Percentiles rank a stretch among this genome's conserved stretches.
Conservation (phyloP, 2,113 vertebrate species). For the Muscicapa adusta region DNA sequence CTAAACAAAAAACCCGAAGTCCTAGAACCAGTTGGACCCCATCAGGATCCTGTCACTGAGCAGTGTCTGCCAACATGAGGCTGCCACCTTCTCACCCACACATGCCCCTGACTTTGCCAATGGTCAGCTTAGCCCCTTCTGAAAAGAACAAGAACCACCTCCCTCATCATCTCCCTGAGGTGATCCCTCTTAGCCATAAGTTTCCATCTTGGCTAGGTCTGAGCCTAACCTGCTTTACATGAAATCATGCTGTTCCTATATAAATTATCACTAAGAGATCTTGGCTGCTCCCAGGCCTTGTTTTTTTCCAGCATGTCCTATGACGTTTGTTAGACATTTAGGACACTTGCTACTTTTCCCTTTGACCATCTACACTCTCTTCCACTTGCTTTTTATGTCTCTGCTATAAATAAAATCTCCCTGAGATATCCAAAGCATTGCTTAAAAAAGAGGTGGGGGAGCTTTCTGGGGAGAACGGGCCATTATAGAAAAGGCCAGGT, state of each 20-base stretch:
- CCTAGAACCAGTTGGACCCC: neutral
- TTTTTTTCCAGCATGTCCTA: neutral
- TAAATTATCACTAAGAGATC: neutral
- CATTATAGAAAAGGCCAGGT: conserved; percentile 73
- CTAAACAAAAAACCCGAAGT: neutral
- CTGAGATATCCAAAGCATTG: conserved; percentile 14
- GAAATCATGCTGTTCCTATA: neutral
- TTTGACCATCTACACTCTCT: conserved; percentile 16
- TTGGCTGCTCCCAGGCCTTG: neutral
- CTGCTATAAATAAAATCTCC: conserved; percentile 47
- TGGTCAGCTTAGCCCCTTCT: neutral
- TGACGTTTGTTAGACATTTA: neutral
- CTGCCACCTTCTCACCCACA: neutral
- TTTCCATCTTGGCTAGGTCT: neutral
- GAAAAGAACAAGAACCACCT: neutral
- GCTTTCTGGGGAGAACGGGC: conserved; percentile 29
- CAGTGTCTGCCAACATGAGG: neutral
- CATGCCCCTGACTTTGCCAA: neutral
- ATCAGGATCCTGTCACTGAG: neutral
- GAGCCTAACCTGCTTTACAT: neutral
- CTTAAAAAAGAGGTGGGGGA: conserved; percentile 44
- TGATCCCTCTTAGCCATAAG: neutral
- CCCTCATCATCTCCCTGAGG: neutral
- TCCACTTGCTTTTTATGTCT: conserved; percentile 4
- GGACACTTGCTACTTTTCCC: neutral